Percentiles rank a stretch among this genome's conserved stretches.
Conservation (phyloP, 1,140 invertebrate species). For the Drosophila pectinifera region DNA sequence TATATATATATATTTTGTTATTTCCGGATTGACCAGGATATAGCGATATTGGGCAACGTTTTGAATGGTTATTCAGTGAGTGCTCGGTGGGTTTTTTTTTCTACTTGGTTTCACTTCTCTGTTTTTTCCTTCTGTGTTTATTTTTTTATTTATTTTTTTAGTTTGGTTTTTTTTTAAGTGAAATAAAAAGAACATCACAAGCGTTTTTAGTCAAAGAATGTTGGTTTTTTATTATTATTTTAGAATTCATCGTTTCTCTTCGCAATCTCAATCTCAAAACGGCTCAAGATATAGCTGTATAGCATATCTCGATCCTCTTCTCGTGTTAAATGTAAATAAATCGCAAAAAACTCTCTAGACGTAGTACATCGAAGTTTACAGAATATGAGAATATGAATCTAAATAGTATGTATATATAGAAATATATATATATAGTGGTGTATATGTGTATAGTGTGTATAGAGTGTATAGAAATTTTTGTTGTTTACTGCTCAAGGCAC, state of each 20-base stretch:
- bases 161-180: constrained; percentile 39
- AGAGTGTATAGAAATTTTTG: constrained; percentile 30
- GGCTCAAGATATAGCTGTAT: constrained; percentile 11
- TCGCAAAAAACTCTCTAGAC: constrained; percentile 53
- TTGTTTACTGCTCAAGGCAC: constrained; percentile 58
- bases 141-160: constrained; percentile 10
- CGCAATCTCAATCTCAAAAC: constrained; percentile 42
- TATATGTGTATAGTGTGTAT: constrained; percentile 31
- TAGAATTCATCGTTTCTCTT: constrained; percentile 77
- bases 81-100: constrained; percentile 64
- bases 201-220: constrained; percentile 84
- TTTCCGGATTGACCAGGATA: constrained; percentile 19
- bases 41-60: constrained; percentile 19
- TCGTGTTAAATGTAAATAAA: constrained; percentile 50
- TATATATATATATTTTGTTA: constrained; percentile 41
- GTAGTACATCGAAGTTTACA: constrained; percentile 39
- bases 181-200: constrained; percentile 84
- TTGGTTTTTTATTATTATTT: constrained; percentile 70
- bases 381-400: constrained; percentile 39
- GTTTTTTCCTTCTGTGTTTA: constrained; percentile 24
- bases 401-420: constrained; percentile 39
- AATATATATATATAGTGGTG: constrained; percentile 16
- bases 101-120: no score
- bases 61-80: constrained; percentile 42
- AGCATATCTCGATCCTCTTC: constrained; percentile 27